Evolutionary conservation across 1,140 invertebrate genomes (phyloP), one percentile per base, ranked within the genome.

Genomic region (Diprion similis): DNA sequence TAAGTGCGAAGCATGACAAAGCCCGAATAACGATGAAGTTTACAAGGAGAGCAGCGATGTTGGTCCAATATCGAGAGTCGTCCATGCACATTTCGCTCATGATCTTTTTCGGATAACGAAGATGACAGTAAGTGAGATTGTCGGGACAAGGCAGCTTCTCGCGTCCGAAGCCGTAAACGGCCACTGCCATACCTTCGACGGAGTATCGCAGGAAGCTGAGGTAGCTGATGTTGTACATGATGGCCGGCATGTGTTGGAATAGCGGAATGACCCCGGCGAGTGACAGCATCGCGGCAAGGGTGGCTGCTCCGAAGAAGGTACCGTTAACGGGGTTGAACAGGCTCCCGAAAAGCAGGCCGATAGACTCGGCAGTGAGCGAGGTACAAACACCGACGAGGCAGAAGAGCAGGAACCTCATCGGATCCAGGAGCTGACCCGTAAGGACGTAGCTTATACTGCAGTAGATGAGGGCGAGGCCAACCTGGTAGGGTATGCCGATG

Each of bases 391-490:
- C 88, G 9, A 94, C 90, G 0, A 90, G 79, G 0, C 95, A 81
- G 80, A 95, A 96, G 91, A 96, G 95, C 0, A 91, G 79, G 84
- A 95, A 97, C 24, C 97, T 89, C 1, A 88, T 79, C 68, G 91
- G 82, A 76, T 96, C 95, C 47, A 91, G 79, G 0, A 95, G 94
- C 82, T 98, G 97, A 7, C 91, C 92, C 1, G 94, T 96, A 80
- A 98, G 89, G 77, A 95, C 92, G 85, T 98, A 98, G 0, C 95
- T 92, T 7, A 95, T 91, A 0, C 88, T 83, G 0, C 89, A 87
- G 78, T 92, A 94, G 0, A 92, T 81, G 0, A 90, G 77, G 1
- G 90, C 89, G 74, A 91, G 93, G 1, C 91, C 68, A 24, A 94
- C 89, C 85, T 95, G 93, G 6, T 94, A 78, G 0, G 94, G 94